Evolutionary conservation across 2,113 vertebrate genomes (phyloP).

Genomic region (Orientallactaga bullata): DNA sequence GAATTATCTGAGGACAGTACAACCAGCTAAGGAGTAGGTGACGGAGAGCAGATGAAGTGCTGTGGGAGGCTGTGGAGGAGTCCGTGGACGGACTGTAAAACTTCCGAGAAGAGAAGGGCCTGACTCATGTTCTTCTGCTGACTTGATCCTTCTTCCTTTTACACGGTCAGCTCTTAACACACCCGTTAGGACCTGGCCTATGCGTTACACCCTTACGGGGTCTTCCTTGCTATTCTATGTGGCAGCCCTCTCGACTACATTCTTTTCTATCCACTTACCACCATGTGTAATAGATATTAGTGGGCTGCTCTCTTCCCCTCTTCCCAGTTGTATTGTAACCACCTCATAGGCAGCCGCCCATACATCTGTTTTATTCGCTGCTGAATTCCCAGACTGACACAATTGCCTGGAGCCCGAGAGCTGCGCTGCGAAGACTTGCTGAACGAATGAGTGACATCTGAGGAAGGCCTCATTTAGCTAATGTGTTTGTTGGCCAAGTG

Average conservation of each 20-base stretch:
- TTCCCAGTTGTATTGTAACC: neutral
- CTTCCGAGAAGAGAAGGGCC: neutral
- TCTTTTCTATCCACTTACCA: neutral
- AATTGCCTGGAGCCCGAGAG: neutral
- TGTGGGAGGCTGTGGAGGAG: neutral
- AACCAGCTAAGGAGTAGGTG: neutral
- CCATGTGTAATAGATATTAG: neutral
- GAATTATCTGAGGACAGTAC: slow-evolving; percentile 44
- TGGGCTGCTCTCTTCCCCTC: neutral
- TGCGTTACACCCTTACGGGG: neutral
- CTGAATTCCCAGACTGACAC: slow-evolving; percentile 5
- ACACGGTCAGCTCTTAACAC: no score
- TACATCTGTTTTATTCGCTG: neutral
- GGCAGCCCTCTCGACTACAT: neutral
- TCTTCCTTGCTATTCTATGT: neutral
- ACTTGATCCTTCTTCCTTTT: neutral
- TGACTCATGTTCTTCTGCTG: neutral
- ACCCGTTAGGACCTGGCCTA: neutral
- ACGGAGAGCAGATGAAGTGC: neutral
- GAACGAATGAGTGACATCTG: slow-evolving; percentile 68
- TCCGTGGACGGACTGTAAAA: neutral
- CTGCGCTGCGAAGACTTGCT: slow-evolving; percentile 52
- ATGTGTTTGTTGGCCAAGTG: slow-evolving; percentile 42
- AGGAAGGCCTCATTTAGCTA: slow-evolving; percentile 67
- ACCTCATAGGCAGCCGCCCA: neutral